Base-by-base conservation (phyloP, 2,888 invertebrate species). In the Sphinx pinastri region DNA sequence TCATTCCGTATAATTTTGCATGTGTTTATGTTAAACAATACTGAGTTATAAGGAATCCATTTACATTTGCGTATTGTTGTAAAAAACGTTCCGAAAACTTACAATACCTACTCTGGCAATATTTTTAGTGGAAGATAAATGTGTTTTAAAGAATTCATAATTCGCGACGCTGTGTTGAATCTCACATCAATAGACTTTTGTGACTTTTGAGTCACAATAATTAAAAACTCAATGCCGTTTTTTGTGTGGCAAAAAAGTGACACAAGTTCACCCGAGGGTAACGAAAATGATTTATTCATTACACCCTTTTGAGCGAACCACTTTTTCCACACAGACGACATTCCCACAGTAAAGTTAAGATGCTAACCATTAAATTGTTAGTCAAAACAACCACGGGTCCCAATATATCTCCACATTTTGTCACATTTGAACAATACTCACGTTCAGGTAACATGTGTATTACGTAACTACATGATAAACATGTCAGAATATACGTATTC, bases 1-100 rank as follows among this genome's bases (percentile, higher is more conserved):
- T 63, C 63, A 49, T 63, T 63, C 63, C 13, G 63, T 63, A 63
- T 63, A 63, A 49, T 63, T 63, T 63, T 63, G 63, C 63, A 63
- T 63, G 63, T n/a, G 49, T 63, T 63, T 63, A 63, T 63, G 60
- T 16, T 63, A 63, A 63, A 63, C 47, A 47, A 63, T 38, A 63
- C 60, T 60, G 60, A 47, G 60, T 60, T 60, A 63, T n/a, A 63
- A 19, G 16, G 60, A 47, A 47, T 63, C 47, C 16, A 16, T 49
- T 63, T 63, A 63, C 11, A 47, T 63, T 47, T 19, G 60, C 47
- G 47, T 63, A 47, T 47, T 63, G 19, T 63, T 47, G 19, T 47
- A 19, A 49, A 19, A 63, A 63, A 47, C n/a, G 8, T 16, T 60
- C n/a, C 13, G 31, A 59, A 59, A 59, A 59, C 31, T 14, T n/a